Evolutionary conservation across 2,113 vertebrate species (phyloP).

Genomic region (Bothrops jararaca): DNA sequence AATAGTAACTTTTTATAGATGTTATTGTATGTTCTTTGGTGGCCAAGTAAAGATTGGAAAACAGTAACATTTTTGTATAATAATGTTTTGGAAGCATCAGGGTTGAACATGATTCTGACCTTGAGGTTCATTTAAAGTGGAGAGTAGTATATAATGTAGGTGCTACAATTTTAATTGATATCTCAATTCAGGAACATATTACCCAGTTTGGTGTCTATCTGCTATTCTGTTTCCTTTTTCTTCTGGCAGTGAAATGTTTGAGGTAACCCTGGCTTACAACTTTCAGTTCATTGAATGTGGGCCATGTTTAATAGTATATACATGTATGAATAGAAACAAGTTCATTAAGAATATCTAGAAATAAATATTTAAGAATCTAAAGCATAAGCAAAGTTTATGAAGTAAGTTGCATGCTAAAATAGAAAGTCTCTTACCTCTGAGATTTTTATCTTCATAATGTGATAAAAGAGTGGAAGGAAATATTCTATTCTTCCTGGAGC

Average conservation of each 20-base stretch:
- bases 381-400: neutral
- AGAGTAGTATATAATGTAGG: neutral
- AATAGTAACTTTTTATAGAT: no score
- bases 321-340: neutral
- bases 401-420: neutral
- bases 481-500: neutral
- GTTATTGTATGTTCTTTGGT: no score
- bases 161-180: neutral
- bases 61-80: neutral
- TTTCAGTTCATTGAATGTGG: neutral
- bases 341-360: neutral
- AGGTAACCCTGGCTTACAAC: neutral
- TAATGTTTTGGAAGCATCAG: neutral
- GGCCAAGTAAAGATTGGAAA: no score
- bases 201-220: neutral
- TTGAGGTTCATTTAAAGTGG: neutral
- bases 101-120: neutral
- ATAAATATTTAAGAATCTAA: neutral
- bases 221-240: neutral
- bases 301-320: neutral
- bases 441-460: neutral
- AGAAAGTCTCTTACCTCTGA: neutral
- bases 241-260: neutral
- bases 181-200: neutral
- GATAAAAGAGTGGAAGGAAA: neutral